Evolutionary conservation across 2,888 invertebrate species (phyloP).

Genomic region (Nemotelus nigrinus): DNA sequence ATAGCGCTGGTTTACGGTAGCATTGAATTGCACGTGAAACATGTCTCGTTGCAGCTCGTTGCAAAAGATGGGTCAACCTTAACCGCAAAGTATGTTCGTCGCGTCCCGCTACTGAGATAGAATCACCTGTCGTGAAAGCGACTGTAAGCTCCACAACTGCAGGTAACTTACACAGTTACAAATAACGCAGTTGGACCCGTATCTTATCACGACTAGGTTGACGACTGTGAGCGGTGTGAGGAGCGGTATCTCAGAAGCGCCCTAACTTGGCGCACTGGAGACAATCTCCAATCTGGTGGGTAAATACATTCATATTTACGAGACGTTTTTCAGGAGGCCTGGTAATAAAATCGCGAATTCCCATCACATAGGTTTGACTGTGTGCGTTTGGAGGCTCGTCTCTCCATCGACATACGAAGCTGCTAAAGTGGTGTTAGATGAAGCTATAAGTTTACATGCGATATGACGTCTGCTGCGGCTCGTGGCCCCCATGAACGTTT

Average conservation of each 20-base stretch:
- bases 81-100: neutral
- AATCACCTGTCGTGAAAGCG: constrained; percentile 7
- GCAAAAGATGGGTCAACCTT: constrained; percentile 14
- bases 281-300: too few species aligned
- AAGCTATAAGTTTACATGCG: neutral
- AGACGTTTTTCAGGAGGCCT: constrained; percentile 12
- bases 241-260: constrained; percentile 1
- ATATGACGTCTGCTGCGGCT: neutral
- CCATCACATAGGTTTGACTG: neutral
- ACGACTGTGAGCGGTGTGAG: neutral
- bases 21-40: constrained; percentile 16
- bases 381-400: constrained; percentile 37
- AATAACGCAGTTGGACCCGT: neutral
- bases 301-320: too few species aligned
- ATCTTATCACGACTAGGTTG: constrained; percentile 25
- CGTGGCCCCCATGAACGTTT: neutral
- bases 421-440: neutral
- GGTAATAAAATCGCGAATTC: constrained; percentile 20
- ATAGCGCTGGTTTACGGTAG: neutral
- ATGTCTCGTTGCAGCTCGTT: constrained; percentile 22
- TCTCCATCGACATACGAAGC: constrained; percentile 8
- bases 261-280: too few species aligned
- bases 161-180: constrained; percentile 19
- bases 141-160: constrained; percentile 3
- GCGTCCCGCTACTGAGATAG: neutral